Conservation (phyloP, 2,113 vertebrate species). For the Tachycineta bicolor region DNA sequence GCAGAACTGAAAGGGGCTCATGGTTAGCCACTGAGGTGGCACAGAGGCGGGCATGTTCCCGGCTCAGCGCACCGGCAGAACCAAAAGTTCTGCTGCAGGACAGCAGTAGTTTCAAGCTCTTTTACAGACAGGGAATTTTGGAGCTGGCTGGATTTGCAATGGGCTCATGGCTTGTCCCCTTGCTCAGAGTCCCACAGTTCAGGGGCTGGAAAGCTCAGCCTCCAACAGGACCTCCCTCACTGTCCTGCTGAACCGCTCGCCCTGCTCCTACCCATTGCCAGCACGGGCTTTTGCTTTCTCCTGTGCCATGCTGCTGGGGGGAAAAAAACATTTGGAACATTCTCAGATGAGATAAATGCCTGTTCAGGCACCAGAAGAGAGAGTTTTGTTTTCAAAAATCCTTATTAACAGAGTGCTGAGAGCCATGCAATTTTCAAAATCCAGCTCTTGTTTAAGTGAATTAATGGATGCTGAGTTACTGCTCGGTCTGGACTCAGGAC, state of each 20-base stretch:
- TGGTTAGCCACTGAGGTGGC: fast-evolving
- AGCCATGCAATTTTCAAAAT: not conserved
- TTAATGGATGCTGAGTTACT: not conserved
- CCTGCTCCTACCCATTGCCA: not conserved
- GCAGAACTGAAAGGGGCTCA: not conserved
- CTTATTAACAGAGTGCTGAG: not conserved
- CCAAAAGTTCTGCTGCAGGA: not conserved
- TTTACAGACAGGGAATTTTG: not conserved
- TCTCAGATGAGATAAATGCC: not conserved
- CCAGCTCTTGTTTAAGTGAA: not conserved
- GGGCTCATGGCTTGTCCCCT: fast-evolving
- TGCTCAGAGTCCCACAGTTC: not conserved
- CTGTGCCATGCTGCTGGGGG: not conserved
- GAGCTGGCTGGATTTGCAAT: fast-evolving
- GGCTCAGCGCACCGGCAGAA: not conserved
- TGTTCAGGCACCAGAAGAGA: not conserved
- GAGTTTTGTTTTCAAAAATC: not conserved
- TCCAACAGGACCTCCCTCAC: fast-evolving
- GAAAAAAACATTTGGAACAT: not conserved
- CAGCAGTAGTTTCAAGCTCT: not conserved
- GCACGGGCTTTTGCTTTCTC: not conserved
- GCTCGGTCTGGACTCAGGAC: not conserved
- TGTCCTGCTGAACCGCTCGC: fast-evolving
- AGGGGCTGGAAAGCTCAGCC: not conserved
- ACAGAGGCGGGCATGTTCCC: not conserved